These are phyloP conservation scores for Agrochola lychnidis DNA, from an alignment of 2,888 invertebrate species.

Conservation along the genomic window DNA sequence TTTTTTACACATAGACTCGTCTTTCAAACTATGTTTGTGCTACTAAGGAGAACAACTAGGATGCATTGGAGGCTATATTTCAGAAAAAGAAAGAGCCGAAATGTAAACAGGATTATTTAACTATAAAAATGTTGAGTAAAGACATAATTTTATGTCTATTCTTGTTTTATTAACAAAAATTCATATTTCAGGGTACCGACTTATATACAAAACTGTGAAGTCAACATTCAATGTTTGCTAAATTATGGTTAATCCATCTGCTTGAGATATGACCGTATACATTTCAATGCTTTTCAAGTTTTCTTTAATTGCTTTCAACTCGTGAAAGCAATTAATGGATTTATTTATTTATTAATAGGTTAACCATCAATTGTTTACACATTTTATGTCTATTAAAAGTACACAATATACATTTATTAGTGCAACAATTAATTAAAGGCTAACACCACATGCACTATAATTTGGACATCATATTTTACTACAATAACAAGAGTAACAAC, in stretches of 20 bases:
- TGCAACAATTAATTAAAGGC: no score
- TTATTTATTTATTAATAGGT: no score
- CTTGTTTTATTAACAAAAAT: neutral
- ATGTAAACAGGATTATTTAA: constrained; percentile 13
- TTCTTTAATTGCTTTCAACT: no score
- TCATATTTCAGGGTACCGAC: neutral
- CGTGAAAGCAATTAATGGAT: no score
- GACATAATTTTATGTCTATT: neutral
- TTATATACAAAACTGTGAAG: no score
- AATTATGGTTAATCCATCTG: neutral
- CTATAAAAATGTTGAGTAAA: neutral
- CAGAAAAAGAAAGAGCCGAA: neutral
- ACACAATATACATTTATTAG: no score
- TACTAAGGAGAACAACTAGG: constrained; percentile 33
- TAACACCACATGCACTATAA: no score
- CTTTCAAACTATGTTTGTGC: constrained; percentile 42
- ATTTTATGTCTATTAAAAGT: no score
- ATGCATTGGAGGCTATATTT: constrained; percentile 38
- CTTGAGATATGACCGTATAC: neutral
- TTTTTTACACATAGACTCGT: constrained; percentile 44
- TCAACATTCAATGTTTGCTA: neutral
- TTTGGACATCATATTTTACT: no score
- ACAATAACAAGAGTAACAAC: no score
- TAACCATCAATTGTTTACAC: no score
- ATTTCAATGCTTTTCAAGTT: neutral